A percentile compares a stretch with the other conserved stretches of the same genome.
Evolutionary conservation across 2,797 vertebrate genomes (phyloP).

Genomic region (Takifugu rubripes): DNA sequence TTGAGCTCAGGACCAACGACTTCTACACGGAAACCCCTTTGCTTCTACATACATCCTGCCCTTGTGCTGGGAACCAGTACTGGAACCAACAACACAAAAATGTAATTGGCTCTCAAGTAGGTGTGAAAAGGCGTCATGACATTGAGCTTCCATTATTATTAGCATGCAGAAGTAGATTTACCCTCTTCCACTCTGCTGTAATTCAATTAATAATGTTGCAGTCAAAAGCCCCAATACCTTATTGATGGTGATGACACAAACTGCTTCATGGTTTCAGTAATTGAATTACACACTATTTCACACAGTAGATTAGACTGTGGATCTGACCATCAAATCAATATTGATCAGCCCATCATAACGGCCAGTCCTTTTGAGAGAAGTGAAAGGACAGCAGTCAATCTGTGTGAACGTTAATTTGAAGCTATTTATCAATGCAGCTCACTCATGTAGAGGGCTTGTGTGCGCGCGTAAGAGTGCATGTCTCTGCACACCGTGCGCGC

Average conservation of each 20-base stretch:
- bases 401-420: constrained; percentile 11
- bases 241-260: constrained; percentile 20
- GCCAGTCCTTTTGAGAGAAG: constrained; percentile 29
- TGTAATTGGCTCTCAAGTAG: background rate
- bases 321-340: constrained; percentile 54
- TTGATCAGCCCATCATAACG: constrained; percentile 45
- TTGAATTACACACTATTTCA: constrained; percentile 33
- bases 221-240: constrained; percentile 19
- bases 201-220: background rate
- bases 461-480: background rate
- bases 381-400: constrained; percentile 3
- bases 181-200: constrained; percentile 2
- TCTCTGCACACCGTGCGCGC: constrained; percentile 14
- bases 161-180: constrained; percentile 7
- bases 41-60: background rate
- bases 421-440: constrained; percentile 18
- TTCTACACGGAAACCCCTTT: background rate
- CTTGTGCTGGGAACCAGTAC: too few relatives aligned
- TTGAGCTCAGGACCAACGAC: background rate
- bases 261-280: constrained; percentile 29
- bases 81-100: too few relatives aligned
- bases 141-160: background rate
- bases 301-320: constrained; percentile 46
- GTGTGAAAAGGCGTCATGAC: constrained; percentile 2
- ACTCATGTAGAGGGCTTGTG: constrained; percentile 9